Percentiles rank a stretch among this genome's conserved stretches.
phyloP scores from a whole-genome alignment of 2,797 vertebrate genomes.

The Hemibagrus guttatus region DNA sequence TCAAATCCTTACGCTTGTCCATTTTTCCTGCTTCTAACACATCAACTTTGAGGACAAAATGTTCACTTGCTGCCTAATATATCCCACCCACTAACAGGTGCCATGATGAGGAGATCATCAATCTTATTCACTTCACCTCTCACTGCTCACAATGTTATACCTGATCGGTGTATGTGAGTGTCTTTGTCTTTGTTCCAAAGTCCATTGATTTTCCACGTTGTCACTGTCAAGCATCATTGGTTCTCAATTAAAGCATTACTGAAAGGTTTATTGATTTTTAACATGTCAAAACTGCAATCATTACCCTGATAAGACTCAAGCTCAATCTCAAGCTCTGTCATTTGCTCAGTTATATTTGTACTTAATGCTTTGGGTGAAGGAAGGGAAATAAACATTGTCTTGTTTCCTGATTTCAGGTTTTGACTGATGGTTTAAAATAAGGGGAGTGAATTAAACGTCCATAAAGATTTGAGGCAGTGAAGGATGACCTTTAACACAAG shows the following conservation, averaged over 20 bases:
- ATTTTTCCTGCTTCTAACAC: too few species aligned
- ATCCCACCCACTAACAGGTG: too few species aligned
- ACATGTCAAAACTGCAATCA: not conserved
- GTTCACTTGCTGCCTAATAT: too few species aligned
- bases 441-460: conserved; percentile 29
- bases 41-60: too few species aligned
- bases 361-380: not conserved
- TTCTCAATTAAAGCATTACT: not conserved
- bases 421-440: conserved; percentile 24
- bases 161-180: not conserved
- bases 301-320: not conserved
- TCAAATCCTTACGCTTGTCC: too few species aligned
- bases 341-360: conserved; percentile 19
- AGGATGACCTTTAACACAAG: conserved; percentile 42
- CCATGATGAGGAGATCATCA: too few species aligned
- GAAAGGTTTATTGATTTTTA: conserved; percentile 28
- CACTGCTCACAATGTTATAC: too few species aligned
- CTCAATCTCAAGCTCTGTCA: conserved; percentile 5
- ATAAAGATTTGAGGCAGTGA: conserved; percentile 29
- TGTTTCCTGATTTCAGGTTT: conserved; percentile 17
- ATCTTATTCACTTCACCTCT: too few species aligned
- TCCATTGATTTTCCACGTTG: not conserved
- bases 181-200: not conserved
- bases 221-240: conserved; percentile 14
- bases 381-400: conserved; percentile 6